These are phyloP conservation scores for Eleginops maclovinus DNA, from an alignment of 2,113 vertebrate species.

Conservation along the genomic window DNA sequence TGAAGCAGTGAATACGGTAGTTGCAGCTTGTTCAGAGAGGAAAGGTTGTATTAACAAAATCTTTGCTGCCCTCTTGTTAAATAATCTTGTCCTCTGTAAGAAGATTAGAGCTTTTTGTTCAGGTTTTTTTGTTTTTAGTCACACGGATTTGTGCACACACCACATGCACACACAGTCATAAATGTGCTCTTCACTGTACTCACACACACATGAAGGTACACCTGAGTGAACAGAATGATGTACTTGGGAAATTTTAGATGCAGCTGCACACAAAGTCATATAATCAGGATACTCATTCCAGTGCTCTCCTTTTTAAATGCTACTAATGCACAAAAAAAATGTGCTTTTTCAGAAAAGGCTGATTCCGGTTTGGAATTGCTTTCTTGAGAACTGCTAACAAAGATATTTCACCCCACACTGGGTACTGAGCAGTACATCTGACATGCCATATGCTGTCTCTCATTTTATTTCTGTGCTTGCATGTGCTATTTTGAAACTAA, in stretches of 20 bases:
- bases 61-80: constrained; percentile 28
- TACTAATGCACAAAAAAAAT: no score
- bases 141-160: constrained; percentile 31
- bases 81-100: constrained; percentile 54
- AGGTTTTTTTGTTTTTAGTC: constrained; percentile 45
- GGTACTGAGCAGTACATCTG: no score
- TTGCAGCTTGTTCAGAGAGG: constrained; percentile 15
- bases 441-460: no score
- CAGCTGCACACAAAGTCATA: background rate
- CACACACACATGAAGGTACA: background rate
- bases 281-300: no score
- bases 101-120: constrained; percentile 53
- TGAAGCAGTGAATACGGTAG: background rate
- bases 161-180: constrained; percentile 1
- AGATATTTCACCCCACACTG: no score
- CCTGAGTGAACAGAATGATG: background rate
- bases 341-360: no score
- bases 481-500: no score
- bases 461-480: no score
- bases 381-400: no score
- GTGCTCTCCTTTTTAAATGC: no score
- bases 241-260: background rate
- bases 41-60: constrained; percentile 54
- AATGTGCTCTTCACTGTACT: background rate
- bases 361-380: no score